Conservation (phyloP, 1,140 invertebrate genomes). For the Hyles vespertilio region DNA sequence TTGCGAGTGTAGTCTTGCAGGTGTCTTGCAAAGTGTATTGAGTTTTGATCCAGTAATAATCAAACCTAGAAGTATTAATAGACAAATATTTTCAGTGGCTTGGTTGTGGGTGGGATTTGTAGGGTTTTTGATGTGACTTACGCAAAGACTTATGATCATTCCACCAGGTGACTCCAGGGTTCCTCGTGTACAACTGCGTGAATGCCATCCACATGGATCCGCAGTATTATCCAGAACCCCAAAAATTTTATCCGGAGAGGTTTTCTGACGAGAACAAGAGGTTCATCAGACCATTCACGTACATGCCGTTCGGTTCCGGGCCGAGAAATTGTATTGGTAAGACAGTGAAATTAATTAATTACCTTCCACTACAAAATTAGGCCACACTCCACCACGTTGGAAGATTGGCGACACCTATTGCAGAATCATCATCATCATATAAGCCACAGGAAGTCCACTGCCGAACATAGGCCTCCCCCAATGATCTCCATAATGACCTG, state of each 20-base stretch:
- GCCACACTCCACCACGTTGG: too few species aligned
- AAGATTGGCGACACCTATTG: too few species aligned
- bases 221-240: conserved; percentile 74
- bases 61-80: neutral
- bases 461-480: too few species aligned
- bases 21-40: neutral
- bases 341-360: neutral
- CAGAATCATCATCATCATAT: too few species aligned
- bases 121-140: neutral
- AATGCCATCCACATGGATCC: conserved; percentile 76
- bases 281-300: conserved; percentile 73
- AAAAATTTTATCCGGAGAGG: conserved; percentile 77
- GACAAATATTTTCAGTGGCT: neutral
- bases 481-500: too few species aligned
- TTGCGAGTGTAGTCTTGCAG: too few species aligned
- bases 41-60: neutral
- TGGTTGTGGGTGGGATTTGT: neutral
- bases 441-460: too few species aligned
- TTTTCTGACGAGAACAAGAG: conserved; percentile 76
- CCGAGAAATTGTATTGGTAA: conserved; percentile 74
- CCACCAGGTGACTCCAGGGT: conserved; percentile 29
- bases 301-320: conserved; percentile 80
- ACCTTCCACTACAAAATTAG: neutral
- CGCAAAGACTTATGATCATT: neutral
- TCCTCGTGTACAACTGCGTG: conserved; percentile 42